Conservation (phyloP, 2,113 vertebrate genomes). For the Syrmaticus mikado region DNA sequence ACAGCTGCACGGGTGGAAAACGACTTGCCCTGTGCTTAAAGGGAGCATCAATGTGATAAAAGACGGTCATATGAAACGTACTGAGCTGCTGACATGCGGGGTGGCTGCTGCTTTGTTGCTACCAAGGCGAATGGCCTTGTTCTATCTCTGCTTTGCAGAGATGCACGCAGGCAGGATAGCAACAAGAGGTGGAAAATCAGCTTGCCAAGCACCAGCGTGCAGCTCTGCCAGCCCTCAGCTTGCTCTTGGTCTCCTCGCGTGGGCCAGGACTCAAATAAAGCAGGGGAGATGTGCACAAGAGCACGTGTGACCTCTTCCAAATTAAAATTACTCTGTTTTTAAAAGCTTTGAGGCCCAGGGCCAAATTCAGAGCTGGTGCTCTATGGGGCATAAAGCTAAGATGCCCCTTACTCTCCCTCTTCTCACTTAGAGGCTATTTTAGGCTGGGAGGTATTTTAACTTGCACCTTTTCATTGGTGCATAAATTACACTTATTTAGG, state of each 20-base stretch:
- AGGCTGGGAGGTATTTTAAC: constrained; percentile 23
- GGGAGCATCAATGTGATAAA: background rate
- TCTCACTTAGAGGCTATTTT: background rate
- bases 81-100: fast-evolving
- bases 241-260: fast-evolving
- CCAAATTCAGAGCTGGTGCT: background rate
- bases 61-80: background rate
- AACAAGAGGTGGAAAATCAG: background rate
- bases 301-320: background rate
- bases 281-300: background rate
- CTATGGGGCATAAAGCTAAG: background rate
- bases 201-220: background rate
- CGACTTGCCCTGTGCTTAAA: background rate
- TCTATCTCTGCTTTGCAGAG: background rate
- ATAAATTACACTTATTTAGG: constrained; percentile 49
- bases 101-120: background rate
- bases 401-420: background rate
- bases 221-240: background rate
- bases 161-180: background rate
- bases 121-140: fast-evolving
- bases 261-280: background rate
- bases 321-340: background rate
- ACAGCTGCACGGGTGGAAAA: background rate
- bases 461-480: constrained; percentile 23
- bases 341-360: constrained; percentile 41